Evolutionary conservation across 2,113 vertebrate species (phyloP), one percentile per base, ranked within the genome.

Genomic region (Girardinichthys multiradiatus): DNA sequence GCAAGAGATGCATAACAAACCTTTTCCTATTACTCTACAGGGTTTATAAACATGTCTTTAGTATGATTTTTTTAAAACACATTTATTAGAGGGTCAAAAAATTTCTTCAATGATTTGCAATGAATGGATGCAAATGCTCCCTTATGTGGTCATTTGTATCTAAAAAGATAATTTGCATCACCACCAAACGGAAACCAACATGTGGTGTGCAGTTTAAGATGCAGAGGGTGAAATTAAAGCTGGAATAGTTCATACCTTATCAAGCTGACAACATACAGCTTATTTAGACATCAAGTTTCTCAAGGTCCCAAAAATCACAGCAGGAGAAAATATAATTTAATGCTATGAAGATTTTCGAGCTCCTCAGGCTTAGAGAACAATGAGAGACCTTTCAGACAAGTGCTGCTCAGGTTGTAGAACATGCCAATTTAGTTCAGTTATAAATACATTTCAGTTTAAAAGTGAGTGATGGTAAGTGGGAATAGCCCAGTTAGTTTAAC

Each of bases 271-370:
- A 6, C 60, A 35, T 65, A 68, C 24, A 79, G 64, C 78, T 70
- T 72, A 66, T 64, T 42, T 33, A 57, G 39, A 9, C 58, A 75
- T 70, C 42, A 57, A 48, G 28, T 64, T 57, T 19, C 42, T 64
- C 68, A 74, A 78, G n/a, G 79, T 75, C 81, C 57, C 74, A 86
- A 57, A 33, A 19, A 71, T 51, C 64, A 30, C 81, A 87, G 82
- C 24, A 79, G 42, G 28, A 68, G 62, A 59, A 62, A 68, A 63
- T 48, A 68, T 77, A 64, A 74, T 63, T 61, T 80, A 72, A 87
- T 74, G 33, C 27, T 24, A 26, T 11, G 12, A 70, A 71, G 29
- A 61, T 69, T 84, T 60, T 63, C 28, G 28, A 57, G 48, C 77
- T 51, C 82, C 79, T 82, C 79, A 15, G 64, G 35, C 29, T 33